These are phyloP conservation scores for Emys orbicularis DNA, from an alignment of 2,797 vertebrate species.

Conservation along the genomic window DNA sequence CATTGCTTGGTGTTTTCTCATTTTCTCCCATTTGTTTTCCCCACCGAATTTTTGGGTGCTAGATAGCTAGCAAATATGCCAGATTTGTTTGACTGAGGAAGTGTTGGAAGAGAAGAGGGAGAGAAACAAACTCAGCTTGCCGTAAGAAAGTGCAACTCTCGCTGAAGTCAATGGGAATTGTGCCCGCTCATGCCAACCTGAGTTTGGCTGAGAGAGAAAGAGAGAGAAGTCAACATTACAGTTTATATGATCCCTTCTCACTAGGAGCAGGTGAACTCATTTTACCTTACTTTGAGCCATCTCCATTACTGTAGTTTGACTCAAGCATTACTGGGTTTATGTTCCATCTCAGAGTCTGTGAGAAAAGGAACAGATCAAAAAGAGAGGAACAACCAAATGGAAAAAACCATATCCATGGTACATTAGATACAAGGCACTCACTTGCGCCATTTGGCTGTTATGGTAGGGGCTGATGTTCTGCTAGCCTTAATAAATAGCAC, in stretches of 20 bases:
- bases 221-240: background rate
- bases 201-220: background rate
- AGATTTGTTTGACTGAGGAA: background rate
- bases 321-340: background rate
- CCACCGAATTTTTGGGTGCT: background rate
- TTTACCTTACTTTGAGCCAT: background rate
- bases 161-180: background rate
- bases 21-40: background rate
- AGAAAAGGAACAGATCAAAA: background rate
- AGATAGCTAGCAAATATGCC: background rate
- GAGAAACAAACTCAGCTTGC: background rate
- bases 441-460: accelerated
- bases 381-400: background rate
- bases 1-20: background rate
- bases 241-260: background rate
- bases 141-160: background rate
- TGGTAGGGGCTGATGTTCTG: background rate
- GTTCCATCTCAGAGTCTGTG: background rate
- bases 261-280: background rate
- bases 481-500: accelerated
- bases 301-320: background rate
- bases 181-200: background rate
- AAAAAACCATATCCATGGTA: background rate
- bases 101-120: background rate
- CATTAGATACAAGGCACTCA: background rate